These are phyloP conservation scores for Oreochromis spilurus DNA, from an alignment of 2,113 vertebrate species.

Conservation along the genomic window DNA sequence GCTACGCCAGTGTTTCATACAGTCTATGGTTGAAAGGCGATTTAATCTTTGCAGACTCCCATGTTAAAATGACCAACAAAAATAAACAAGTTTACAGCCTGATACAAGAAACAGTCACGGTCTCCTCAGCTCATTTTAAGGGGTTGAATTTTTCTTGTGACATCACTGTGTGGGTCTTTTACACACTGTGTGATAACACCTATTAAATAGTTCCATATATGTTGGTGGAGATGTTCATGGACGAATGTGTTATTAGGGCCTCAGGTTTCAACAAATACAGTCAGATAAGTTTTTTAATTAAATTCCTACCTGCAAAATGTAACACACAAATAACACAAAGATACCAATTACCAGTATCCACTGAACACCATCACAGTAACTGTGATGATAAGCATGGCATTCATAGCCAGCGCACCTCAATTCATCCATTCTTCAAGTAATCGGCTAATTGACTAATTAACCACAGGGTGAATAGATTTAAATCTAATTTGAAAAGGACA, in stretches of 20 bases:
- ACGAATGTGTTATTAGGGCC: neutral
- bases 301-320: neutral
- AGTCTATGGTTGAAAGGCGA: neutral
- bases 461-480: constrained; percentile 1
- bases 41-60: neutral
- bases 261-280: neutral
- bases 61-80: neutral
- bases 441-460: constrained; percentile 21
- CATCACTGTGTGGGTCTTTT: neutral
- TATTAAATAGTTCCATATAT: neutral
- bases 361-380: neutral
- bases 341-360: neutral
- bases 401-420: neutral
- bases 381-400: neutral
- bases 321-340: neutral
- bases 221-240: neutral
- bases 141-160: neutral
- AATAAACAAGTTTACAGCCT: neutral
- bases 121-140: neutral
- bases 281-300: neutral
- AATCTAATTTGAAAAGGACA: constrained; percentile 13
- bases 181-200: neutral
- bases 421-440: neutral
- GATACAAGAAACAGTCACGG: neutral
- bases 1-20: neutral